These are phyloP conservation scores for Apamea sordens DNA, from an alignment of 2,888 invertebrate species.

Conservation along the genomic window DNA sequence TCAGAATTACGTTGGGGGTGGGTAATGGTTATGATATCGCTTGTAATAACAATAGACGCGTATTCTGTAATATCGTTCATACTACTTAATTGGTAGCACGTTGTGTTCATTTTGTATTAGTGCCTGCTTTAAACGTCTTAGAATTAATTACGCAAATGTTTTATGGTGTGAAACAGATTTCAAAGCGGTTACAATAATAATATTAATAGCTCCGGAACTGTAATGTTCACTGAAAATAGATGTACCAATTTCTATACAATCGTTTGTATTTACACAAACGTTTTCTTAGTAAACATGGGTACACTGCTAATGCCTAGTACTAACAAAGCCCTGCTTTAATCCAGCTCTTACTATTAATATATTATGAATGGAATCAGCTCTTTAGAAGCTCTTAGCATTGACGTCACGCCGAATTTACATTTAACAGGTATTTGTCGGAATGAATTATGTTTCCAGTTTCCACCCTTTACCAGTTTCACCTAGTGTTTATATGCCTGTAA, in stretches of 20 bases:
- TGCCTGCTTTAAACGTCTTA: constrained; percentile 15
- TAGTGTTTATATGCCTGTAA: constrained; percentile 42
- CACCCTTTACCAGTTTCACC: constrained; percentile 56
- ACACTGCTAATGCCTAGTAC: not conserved
- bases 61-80: constrained; percentile 40
- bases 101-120: constrained; percentile 41
- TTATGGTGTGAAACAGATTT: constrained; percentile 38
- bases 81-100: constrained; percentile 35
- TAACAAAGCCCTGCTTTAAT: constrained; percentile 47
- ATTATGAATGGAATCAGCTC: constrained; percentile 42
- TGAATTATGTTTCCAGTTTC: constrained; percentile 44
- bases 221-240: constrained; percentile 16
- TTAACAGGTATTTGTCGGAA: constrained; percentile 57
- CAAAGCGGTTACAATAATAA: constrained; percentile 9
- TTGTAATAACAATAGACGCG: constrained; percentile 46
- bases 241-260: constrained; percentile 17
- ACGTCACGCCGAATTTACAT: constrained; percentile 60
- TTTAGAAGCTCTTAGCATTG: constrained; percentile 54
- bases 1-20: constrained; percentile 20
- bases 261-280: not conserved
- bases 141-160: constrained; percentile 25
- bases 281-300: constrained; percentile 13
- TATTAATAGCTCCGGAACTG: constrained; percentile 16
- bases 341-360: constrained; percentile 43
- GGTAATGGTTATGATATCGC: constrained; percentile 41